A percentile compares a stretch with the other conserved stretches of the same genome.
Evolutionary conservation across 2,888 invertebrate species (phyloP).

Genomic region (Iselma pallidipennis): DNA sequence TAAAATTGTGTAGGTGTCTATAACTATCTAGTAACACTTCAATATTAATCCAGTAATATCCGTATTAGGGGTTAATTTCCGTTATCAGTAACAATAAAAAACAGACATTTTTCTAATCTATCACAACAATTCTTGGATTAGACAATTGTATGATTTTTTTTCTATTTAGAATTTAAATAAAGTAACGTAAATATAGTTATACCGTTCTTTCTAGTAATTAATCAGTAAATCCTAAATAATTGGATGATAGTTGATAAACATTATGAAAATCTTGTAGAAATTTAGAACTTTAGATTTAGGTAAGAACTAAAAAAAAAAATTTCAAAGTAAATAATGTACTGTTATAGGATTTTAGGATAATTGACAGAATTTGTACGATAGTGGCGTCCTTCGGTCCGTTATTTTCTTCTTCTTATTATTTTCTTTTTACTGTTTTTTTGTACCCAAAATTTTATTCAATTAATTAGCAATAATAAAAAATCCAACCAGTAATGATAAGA

Average conservation of each 20-base stretch:
- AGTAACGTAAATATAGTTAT: not conserved
- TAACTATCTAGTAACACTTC: not conserved
- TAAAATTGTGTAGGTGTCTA: conserved; percentile 2
- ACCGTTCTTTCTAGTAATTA: not conserved
- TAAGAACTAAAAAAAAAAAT: not conserved
- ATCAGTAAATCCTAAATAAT: not conserved
- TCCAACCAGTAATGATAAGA: conserved; percentile 14
- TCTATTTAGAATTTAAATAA: not conserved
- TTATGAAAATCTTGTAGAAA: not conserved
- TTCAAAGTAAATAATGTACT: not conserved
- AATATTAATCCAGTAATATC: not conserved
- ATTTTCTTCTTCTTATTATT: conserved; percentile 9
- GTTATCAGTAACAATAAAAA: not conserved
- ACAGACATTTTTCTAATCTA: not conserved
- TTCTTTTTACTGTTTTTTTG: not conserved
- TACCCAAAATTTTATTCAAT: not conserved
- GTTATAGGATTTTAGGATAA: not conserved
- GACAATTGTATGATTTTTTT: not conserved
- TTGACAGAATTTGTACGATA: conserved; percentile 40
- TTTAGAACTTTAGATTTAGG: not conserved
- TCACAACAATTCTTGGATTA: not conserved
- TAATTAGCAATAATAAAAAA: not conserved
- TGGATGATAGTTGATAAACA: not conserved
- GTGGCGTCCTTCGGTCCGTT: conserved; percentile 44
- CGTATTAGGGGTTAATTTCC: not conserved